A percentile compares a stretch with the other conserved stretches of the same genome.
phyloP scores from a whole-genome alignment of 2,797 vertebrate genomes.

The Sternarchorhynchus goeldii region DNA sequence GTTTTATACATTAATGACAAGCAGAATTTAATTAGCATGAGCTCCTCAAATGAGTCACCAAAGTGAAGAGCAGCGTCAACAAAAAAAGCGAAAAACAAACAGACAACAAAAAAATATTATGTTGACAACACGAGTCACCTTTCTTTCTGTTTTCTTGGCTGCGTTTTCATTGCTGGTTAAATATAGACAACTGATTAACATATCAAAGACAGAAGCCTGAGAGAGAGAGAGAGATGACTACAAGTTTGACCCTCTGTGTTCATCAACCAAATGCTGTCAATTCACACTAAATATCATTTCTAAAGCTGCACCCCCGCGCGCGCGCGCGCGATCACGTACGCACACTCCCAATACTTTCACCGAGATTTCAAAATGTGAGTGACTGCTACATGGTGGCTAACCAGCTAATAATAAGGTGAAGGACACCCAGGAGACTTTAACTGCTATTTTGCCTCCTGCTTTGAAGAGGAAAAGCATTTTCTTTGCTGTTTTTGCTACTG shows the following conservation, averaged over 20 bases:
- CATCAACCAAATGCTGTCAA: constrained; percentile 52
- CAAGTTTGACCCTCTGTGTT: constrained; percentile 43
- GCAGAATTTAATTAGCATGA: not conserved
- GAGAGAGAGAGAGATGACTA: constrained; percentile 49
- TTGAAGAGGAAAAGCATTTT: constrained; percentile 26
- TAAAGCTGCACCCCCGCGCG: constrained; percentile 1
- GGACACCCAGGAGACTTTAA: constrained; percentile 21
- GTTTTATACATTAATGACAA: not conserved
- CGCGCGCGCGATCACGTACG: not conserved
- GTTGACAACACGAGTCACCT: constrained; percentile 11
- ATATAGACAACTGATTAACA: constrained; percentile 59
- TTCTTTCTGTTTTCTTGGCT: constrained; percentile 13
- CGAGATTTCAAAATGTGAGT: constrained; percentile 27
- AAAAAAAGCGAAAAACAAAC: constrained; percentile 5
- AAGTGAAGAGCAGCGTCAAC: not conserved
- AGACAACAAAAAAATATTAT: not conserved
- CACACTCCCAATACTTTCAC: constrained; percentile 4
- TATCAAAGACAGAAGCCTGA: constrained; percentile 54
- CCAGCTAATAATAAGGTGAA: constrained; percentile 4
- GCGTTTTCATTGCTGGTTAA: constrained; percentile 46
- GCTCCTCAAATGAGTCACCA: not conserved
- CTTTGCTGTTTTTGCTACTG: constrained; percentile 25
- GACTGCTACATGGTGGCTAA: constrained; percentile 9
- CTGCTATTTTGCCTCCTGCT: constrained; percentile 36
- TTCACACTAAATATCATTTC: constrained; percentile 46